Percentiles rank a stretch among this genome's conserved stretches.
Conservation (phyloP, 1,140 invertebrate genomes). For the Leptonema lineaticorne region DNA sequence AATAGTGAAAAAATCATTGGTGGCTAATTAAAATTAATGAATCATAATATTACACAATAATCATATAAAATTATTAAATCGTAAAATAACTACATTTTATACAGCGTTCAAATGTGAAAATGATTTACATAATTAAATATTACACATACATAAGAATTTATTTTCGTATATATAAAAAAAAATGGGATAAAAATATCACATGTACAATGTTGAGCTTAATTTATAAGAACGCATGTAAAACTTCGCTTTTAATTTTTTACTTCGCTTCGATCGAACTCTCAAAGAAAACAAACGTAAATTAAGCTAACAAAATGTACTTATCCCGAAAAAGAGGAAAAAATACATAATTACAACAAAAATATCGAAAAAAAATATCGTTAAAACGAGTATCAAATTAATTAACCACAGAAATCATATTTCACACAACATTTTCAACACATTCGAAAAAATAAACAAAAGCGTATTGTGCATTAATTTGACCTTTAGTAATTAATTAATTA, state of each 20-base stretch:
- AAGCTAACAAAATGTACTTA: slow-evolving; percentile 48
- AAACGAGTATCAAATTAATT: slow-evolving; percentile 38
- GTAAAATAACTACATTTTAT: slow-evolving; percentile 20
- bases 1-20: background rate
- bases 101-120: slow-evolving; percentile 11
- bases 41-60: slow-evolving; percentile 13
- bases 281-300: slow-evolving; percentile 48
- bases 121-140: too few relatives aligned
- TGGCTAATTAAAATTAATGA: slow-evolving; percentile 16
- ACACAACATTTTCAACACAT: too few relatives aligned
- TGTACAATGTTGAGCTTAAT: slow-evolving; percentile 58
- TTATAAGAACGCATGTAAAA: slow-evolving; percentile 46
- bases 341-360: slow-evolving; percentile 40
- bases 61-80: slow-evolving; percentile 8
- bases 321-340: slow-evolving; percentile 43
- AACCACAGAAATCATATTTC: too few relatives aligned
- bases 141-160: slow-evolving; percentile 32
- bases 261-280: slow-evolving; percentile 1
- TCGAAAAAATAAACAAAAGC: too few relatives aligned
- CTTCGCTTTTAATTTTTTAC: too few relatives aligned
- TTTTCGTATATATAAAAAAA: too few relatives aligned
- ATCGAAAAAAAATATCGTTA: slow-evolving; percentile 12
- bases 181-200: slow-evolving; percentile 54
- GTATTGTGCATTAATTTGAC: too few relatives aligned
- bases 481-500: too few relatives aligned